Base-by-base conservation (phyloP, 2,888 invertebrate genomes). In the Microctonus aethiopoides region DNA sequence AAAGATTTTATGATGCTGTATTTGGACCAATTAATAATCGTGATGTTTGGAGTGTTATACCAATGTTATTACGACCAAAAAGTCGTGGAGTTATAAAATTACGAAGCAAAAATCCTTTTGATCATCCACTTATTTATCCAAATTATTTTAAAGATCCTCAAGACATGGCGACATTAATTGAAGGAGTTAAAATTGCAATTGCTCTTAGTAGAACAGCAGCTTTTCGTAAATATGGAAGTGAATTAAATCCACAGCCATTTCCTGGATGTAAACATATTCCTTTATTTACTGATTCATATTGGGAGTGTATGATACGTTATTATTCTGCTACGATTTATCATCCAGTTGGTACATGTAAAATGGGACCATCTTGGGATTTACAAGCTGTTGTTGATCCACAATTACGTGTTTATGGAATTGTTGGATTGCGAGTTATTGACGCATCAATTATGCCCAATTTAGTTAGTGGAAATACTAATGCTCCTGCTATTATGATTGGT, bases 121-220 rank as follows among this genome's bases (percentile, higher is more conserved):
- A 95, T 70, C 94, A 95, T 79, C 98, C 98, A 0, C 89, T 94
- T 71, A 96, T 98, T 67, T 93, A 96, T 79, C 96, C 98, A 0
- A 98, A 98, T 83, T 98, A 98, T 83, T 91, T 98, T 80, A 87
- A 91, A 20, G 94, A 95, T 67, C 91, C 94, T 22, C 88, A 91
- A 73, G 98, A 98, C 78, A 88, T 94, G 74, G 92, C 92, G 73
- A 93, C 92, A 0, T 86, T 96, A 51, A 88, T 96, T 0, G 96
- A 96, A 87, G 96, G 96, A 0, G 94, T 93, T 0, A 96, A 96
- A 86, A 93, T 96, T 22, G 94, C 91, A 0, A 89, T 96, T 0
- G 93, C 94, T 0, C 84, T 96, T n/a, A 94, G 95, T 7, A 89
- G 91, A 77, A 96, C 96, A 0, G 89, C 91, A 59, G 91, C 95